Evolutionary conservation across 1,140 invertebrate genomes (phyloP), one percentile per base, ranked within the genome.

Genomic region (Drosophila seguyi): DNA sequence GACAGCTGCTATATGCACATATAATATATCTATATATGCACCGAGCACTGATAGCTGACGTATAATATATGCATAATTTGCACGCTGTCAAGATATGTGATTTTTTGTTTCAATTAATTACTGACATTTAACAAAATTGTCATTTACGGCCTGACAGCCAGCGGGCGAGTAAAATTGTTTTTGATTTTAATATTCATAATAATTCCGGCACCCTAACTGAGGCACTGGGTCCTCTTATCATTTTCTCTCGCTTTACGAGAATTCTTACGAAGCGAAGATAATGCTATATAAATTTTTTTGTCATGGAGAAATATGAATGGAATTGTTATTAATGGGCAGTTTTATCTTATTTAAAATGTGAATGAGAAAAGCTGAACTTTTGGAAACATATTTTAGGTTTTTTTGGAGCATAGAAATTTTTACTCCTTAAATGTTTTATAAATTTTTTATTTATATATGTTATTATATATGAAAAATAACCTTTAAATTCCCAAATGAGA

Each of bases 21-120:
- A 41, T 36, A 42, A 63, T 62, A 29, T 52, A 57, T 56, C 55
- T 22, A 29, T 39, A 58, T 48, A 56, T 48, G 42, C 34, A 31
- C 10, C 44, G 27, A 4, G 16, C 38, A 44, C 42, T 45, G 44
- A 74, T 61, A 65, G 39, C n/a, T 36, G 34, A 34, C 39, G 38
- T 53, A 52, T 50, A 65, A 52, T 75, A 34, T 75, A 66, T 50
- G 39, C 55, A 47, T 36, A 60, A 41, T 65, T 38, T 52, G 66
- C 45, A 42, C 47, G 60, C 22, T 44, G 66, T 31, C 62, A 56
- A 55, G 57, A 69, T 69, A 59, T 69, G 75, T 79, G 67, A 73
- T 73, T 87, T 84, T 74, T 57, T 65, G 60, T 60, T 67, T 77
- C 81, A 87, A 84, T 88, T 81, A 87, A 87, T 87, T 87, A 84